Percentiles rank a stretch among this genome's conserved stretches.
Evolutionary conservation across 2,888 invertebrate genomes (phyloP).

Genomic region (Abscondita cerata): DNA sequence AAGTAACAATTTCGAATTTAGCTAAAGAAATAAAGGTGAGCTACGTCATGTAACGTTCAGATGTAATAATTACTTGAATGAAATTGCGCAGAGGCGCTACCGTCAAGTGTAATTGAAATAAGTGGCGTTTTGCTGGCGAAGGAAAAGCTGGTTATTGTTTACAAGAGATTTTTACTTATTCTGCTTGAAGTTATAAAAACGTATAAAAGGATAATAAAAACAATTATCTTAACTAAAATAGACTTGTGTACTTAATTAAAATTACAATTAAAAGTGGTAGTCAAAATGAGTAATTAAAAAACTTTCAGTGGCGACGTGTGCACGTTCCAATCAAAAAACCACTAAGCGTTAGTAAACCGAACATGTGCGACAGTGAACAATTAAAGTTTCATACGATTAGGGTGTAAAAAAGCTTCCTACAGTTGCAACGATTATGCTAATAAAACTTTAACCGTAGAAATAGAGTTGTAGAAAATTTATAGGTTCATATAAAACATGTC

Average conservation of each 20-base stretch:
- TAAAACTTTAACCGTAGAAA: background rate
- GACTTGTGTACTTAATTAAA: too few relatives aligned
- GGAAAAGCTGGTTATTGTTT: constrained; percentile 31
- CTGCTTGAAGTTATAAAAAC: constrained; percentile 3
- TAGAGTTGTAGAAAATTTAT: constrained; percentile 11
- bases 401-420: too few relatives aligned
- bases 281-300: too few relatives aligned
- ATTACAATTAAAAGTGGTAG: too few relatives aligned
- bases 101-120: constrained; percentile 36
- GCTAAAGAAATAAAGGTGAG: constrained; percentile 42
- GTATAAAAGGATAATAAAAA: too few relatives aligned
- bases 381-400: too few relatives aligned
- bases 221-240: too few relatives aligned
- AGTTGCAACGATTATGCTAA: too few relatives aligned
- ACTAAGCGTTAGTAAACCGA: too few relatives aligned
- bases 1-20: constrained; percentile 46
- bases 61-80: constrained; percentile 44
- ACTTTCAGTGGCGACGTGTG: too few relatives aligned
- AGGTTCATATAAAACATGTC: constrained; percentile 7
- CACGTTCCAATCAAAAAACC: too few relatives aligned
- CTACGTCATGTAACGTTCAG: constrained; percentile 47
- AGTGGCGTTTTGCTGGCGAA: constrained; percentile 25
- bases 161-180: constrained; percentile 14
- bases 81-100: constrained; percentile 30
- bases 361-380: too few relatives aligned